A percentile compares a stretch with the other conserved stretches of the same genome.
These are phyloP conservation scores for Trichogramma evanescens DNA, from an alignment of 2,888 invertebrate genomes.

Conservation along the genomic window DNA sequence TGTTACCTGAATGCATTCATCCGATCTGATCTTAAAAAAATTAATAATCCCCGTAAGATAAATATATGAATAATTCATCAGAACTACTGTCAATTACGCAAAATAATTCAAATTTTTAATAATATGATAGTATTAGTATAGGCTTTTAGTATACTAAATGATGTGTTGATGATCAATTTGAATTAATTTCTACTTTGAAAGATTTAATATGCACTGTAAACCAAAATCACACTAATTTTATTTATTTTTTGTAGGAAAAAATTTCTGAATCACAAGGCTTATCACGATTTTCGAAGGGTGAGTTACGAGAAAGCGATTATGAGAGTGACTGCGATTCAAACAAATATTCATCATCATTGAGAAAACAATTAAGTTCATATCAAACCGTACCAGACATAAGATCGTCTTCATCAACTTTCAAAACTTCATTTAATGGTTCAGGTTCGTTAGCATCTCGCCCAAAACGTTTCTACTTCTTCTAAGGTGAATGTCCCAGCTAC, in stretches of 20 bases:
- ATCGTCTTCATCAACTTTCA: conserved; percentile 18
- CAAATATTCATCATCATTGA: conserved; percentile 51
- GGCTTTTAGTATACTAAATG: too few relatives aligned
- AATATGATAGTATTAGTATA: too few relatives aligned
- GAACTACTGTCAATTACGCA: too few relatives aligned
- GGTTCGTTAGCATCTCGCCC: conserved; percentile 22
- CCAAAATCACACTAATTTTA: neutral
- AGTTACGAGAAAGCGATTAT: conserved; percentile 64
- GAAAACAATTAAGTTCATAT: conserved; percentile 48
- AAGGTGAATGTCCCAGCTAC: conserved; percentile 21
- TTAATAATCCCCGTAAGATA: too few relatives aligned
- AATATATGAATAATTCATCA: too few relatives aligned
- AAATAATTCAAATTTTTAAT: too few relatives aligned
- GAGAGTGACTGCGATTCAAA: conserved; percentile 66
- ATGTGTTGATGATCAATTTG: too few relatives aligned
- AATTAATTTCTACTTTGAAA: neutral
- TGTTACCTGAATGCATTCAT: too few relatives aligned
- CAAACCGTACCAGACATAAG: conserved; percentile 17
- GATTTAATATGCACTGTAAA: neutral
- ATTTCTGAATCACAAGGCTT: conserved; percentile 56
- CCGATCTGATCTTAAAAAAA: too few relatives aligned
- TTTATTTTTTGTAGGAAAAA: conserved; percentile 37
- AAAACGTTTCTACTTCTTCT: conserved; percentile 22
- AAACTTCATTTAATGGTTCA: conserved; percentile 20
- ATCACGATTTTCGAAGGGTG: conserved; percentile 59